Base-by-base conservation (phyloP, 1,140 invertebrate species). In the Pemphigus obesinymphae region DNA sequence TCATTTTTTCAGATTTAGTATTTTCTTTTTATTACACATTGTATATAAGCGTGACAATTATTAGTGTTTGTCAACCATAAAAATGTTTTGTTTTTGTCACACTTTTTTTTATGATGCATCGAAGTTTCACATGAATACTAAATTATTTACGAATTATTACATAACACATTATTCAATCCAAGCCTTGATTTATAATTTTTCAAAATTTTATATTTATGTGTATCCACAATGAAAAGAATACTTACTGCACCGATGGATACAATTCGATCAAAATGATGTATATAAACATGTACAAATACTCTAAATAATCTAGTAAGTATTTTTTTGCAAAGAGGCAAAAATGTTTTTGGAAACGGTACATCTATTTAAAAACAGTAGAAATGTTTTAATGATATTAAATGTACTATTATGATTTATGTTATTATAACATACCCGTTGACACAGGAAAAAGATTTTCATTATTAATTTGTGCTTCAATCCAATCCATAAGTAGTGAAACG, bases 251-350 rank as follows among this genome's bases (percentile, higher is more conserved):
- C 94, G 85, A 97, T 93, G 34, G 92, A 90, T 43, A 95, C 91
- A 83, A 97, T 91, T 85, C 94, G 90, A 87, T 97, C 96, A 89
- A 97, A 97, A 88, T 98, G 96, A 88, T 98, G 96, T 84, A 98
- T 97, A 86, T 97, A 98, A n/a, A 97, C 95, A 88, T 97, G 96
- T 1, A 97, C 96, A 89, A 97, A 97, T 2, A 97, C 95, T 85
- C 96, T 88, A 86, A 96, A 97, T n/a, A 97, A 88, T 82, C 96
- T 89, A 0, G 95, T 96, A 63, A 97, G 87, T 83, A 97, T 96
- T 88, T 97, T 97, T 85, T 94, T 93, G 85, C 95, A 96, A 4
- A 93, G 88, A 17, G 90, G 88, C 55, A 88, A 82, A 88, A 97
- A 98, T 75, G 93, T 93, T 86, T 93, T 95, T 15, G 96, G 96